A percentile compares a stretch with the other conserved stretches of the same genome.
These are phyloP conservation scores for Aphidius ervi DNA, from an alignment of 1,140 invertebrate genomes.

Conservation along the genomic window DNA sequence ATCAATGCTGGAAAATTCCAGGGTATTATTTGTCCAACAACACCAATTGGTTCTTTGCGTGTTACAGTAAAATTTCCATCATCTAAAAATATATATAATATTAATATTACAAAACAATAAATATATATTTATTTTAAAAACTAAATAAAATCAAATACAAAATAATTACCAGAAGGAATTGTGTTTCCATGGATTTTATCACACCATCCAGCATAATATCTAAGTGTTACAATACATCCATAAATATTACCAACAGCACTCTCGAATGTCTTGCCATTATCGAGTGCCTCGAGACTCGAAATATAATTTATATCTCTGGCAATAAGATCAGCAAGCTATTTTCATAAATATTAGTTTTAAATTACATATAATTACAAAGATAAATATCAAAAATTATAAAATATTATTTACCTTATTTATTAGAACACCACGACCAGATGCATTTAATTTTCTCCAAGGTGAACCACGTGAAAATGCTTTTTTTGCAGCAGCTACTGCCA, in stretches of 20 bases:
- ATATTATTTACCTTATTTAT: conserved; percentile 46
- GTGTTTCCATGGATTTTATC: conserved; percentile 90
- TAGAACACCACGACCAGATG: conserved; percentile 61
- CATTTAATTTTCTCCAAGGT: conserved; percentile 69
- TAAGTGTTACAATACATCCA: conserved; percentile 57
- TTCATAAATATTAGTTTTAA: neutral
- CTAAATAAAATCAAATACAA: too few relatives aligned
- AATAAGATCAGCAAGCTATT: conserved; percentile 70
- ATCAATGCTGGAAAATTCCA: conserved; percentile 92
- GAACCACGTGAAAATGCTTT: conserved; percentile 57
- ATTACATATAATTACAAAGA: neutral
- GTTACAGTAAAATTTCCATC: conserved; percentile 57
- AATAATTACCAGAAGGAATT: conserved; percentile 66
- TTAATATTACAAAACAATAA: neutral
- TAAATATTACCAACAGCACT: conserved; percentile 63
- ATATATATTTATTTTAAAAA: too few relatives aligned
- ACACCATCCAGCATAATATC: conserved; percentile 88
- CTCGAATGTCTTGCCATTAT: conserved; percentile 82
- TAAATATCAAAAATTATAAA: neutral
- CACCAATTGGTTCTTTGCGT: conserved; percentile 77
- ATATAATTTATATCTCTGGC: conserved; percentile 68
- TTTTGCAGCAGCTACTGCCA: conserved; percentile 57
- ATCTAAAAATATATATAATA: conserved; percentile 42
- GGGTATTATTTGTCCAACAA: conserved; percentile 85
- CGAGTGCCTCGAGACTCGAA: conserved; percentile 73